These are phyloP conservation scores for Syritta pipiens DNA, from an alignment of 2,888 invertebrate genomes.

Conservation along the genomic window DNA sequence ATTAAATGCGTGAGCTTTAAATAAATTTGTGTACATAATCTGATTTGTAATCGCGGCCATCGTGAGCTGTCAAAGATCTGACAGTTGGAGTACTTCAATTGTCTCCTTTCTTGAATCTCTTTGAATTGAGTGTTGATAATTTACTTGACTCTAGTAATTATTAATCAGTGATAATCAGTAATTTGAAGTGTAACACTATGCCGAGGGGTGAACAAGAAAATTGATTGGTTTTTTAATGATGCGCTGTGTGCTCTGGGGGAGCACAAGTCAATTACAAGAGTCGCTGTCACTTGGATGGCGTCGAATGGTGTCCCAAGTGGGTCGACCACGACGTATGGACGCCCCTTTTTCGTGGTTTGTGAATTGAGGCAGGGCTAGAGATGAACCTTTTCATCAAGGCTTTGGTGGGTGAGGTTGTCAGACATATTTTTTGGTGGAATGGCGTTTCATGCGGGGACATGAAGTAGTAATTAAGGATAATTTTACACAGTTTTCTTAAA, in stretches of 20 bases:
- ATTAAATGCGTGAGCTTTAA: slow-evolving; percentile 25
- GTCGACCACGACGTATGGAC: too few species aligned
- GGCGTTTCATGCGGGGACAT: too few species aligned
- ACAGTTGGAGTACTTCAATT: slow-evolving; percentile 28
- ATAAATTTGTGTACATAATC: slow-evolving; percentile 34
- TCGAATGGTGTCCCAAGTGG: slow-evolving; percentile 1
- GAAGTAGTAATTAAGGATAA: too few species aligned
- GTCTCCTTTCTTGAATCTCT: too few species aligned
- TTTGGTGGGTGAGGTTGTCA: too few species aligned
- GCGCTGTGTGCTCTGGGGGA: not conserved
- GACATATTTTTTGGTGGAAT: too few species aligned
- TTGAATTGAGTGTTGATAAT: slow-evolving; percentile 38
- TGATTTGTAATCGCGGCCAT: slow-evolving; percentile 23
- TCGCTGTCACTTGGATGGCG: not conserved
- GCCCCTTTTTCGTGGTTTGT: too few species aligned
- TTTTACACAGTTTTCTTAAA: too few species aligned
- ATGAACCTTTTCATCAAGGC: too few species aligned
- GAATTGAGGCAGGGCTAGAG: too few species aligned
- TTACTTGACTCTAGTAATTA: slow-evolving; percentile 36
- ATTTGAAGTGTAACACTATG: slow-evolving; percentile 46
- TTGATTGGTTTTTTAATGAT: slow-evolving; percentile 55
- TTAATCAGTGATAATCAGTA: slow-evolving; percentile 51
- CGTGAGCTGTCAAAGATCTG: slow-evolving; percentile 41
- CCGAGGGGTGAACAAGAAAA: slow-evolving; percentile 21
- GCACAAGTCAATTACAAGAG: slow-evolving; percentile 19